Percentiles rank a stretch among this genome's conserved stretches.
Evolutionary conservation across 2,113 vertebrate species (phyloP).

Genomic region (Anhinga anhinga): DNA sequence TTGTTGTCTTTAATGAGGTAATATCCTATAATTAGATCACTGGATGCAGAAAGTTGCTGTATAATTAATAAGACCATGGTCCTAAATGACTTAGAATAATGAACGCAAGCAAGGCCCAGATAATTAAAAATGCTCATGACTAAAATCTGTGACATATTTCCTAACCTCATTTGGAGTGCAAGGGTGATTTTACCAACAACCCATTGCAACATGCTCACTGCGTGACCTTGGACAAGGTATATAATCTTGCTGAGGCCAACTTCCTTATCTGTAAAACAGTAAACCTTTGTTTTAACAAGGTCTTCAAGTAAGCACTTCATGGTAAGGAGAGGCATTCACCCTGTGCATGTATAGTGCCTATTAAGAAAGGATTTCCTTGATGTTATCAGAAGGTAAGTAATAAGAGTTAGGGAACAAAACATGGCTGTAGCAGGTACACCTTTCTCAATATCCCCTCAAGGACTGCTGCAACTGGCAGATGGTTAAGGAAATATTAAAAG

Average conservation of each 20-base stretch:
- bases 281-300: neutral
- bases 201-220: neutral
- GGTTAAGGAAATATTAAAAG: neutral
- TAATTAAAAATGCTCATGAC: neutral
- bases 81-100: slow-evolving; percentile 18
- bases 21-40: slow-evolving; percentile 20
- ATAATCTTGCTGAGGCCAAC: neutral
- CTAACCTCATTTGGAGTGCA: neutral
- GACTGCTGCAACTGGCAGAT: neutral
- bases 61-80: neutral
- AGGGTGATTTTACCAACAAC: neutral
- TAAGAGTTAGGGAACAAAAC: neutral
- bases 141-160: neutral
- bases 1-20: slow-evolving; percentile 25
- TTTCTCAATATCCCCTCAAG: neutral
- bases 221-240: neutral
- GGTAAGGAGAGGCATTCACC: neutral
- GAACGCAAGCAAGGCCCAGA: neutral
- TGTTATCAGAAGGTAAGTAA: neutral
- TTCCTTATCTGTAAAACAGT: neutral
- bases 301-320: neutral
- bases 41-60: neutral
- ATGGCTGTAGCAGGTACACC: neutral
- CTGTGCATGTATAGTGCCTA: neutral
- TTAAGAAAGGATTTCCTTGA: neutral